Evolutionary conservation across 2,113 vertebrate genomes (phyloP), one percentile per base, ranked within the genome.

Genomic region (Siniperca knerii): DNA sequence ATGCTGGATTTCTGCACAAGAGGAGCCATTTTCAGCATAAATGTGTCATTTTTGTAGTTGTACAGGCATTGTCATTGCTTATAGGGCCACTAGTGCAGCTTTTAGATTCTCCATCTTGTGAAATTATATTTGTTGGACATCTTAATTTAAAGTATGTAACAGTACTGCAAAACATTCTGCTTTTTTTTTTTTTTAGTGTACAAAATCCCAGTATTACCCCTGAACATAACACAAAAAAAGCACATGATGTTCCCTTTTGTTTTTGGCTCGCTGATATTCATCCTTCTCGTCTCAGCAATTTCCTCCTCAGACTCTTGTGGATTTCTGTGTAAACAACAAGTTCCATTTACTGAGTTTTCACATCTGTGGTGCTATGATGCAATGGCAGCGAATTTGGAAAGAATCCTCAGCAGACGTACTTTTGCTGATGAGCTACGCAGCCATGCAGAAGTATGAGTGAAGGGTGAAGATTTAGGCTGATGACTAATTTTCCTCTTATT

Each of bases 401-500:
- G 77, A 15, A 68, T 83, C 74, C 75, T 80, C 62, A 58, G 58
- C 62, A 64, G 87, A 75, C 2, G 6, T 16, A 20, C 13, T 68
- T 65, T 13, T 33, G 66, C 67, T 77, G 87, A 80, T 71, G 79
- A 85, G 80, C 76, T 40, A n/a, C 0, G 44, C 58, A 25, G 81
- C 50, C 71, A 23, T 29, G 75, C 79, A 54, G 64, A 44, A 67
- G 61, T 21, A 8, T 35, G 33, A 68, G 37, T 3, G 21, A 73
- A 37, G 81, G 46, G 69, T 69, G 50, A 69, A 65, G 75, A 82
- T 86, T 66, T 20, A 8, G 60, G 35, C 37, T 21, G 78, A 82
- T 72, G 67, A 77, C 67, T 80, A 8, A 77, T 75, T 80, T 61
- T 77, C 40, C 67, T 65, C 69, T 33, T 13, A 25, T 68, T 82